These are phyloP conservation scores for Calliphora vicina DNA, from an alignment of 1,140 invertebrate species.

Conservation along the genomic window DNA sequence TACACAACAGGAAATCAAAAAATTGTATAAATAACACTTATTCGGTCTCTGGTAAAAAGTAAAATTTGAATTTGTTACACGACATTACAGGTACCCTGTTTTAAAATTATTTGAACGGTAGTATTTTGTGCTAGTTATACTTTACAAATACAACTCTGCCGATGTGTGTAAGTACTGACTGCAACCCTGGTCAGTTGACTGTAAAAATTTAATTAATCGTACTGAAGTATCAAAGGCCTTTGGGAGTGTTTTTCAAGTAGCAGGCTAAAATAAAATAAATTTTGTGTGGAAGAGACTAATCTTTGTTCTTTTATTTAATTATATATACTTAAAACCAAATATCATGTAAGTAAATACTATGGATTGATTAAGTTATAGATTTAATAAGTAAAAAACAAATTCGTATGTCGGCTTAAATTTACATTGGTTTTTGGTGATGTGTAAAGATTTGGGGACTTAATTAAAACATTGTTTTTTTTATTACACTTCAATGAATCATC, in stretches of 20 bases:
- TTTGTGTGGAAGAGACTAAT: not conserved
- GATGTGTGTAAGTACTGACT: not conserved
- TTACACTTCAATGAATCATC: not conserved
- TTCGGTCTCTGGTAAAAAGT: no score
- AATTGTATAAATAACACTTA: no score
- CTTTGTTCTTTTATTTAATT: not conserved
- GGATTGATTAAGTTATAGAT: not conserved
- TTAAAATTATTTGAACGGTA: no score
- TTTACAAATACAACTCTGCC: no score
- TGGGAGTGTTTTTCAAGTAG: not conserved
- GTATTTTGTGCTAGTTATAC: no score
- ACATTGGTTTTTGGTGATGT: slow-evolving; percentile 5
- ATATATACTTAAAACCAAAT: not conserved
- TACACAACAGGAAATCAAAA: no score
- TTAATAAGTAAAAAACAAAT: not conserved
- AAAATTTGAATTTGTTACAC: no score
- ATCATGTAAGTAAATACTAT: not conserved
- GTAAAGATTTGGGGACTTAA: not conserved
- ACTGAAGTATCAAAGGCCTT: not conserved
- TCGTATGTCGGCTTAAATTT: not conserved
- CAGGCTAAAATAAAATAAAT: not conserved
- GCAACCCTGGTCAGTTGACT: not conserved
- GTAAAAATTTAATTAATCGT: not conserved
- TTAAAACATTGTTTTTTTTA: not conserved
- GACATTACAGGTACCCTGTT: no score